Percentiles rank a stretch among this genome's conserved stretches.
Conservation (phyloP, 2,797 vertebrate genomes). For the Pseudochirops corinnae region DNA sequence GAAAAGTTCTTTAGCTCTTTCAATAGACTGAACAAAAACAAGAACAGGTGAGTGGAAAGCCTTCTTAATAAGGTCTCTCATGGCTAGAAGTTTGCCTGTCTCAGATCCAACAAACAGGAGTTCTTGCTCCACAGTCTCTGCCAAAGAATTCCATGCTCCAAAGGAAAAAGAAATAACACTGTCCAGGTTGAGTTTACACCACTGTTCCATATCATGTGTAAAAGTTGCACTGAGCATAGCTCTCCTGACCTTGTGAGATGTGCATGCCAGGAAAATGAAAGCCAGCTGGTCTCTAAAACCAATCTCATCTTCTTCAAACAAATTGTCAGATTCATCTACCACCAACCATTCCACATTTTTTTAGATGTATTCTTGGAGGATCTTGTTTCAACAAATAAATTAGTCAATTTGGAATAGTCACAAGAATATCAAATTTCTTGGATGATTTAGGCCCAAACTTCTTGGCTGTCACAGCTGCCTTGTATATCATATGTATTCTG, state of each 20-base stretch:
- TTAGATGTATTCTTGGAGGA: conserved; percentile 93
- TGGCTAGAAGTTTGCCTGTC: conserved; percentile 94
- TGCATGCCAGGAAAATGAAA: conserved; percentile 94
- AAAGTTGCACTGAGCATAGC: conserved; percentile 98
- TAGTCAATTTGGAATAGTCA: conserved; percentile 96
- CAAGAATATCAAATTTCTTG: conserved; percentile 96
- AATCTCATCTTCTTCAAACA: conserved; percentile 94
- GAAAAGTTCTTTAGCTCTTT: conserved; percentile 95
- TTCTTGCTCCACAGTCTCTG: conserved; percentile 94
- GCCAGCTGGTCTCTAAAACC: conserved; percentile 97
- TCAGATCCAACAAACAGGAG: conserved; percentile 96
- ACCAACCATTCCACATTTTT: conserved; percentile 96
- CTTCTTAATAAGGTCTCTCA: conserved; percentile 95
- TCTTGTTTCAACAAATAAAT: conserved; percentile 95
- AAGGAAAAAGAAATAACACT: conserved; percentile 93
- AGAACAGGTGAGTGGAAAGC: conserved; percentile 95
- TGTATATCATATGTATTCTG: conserved; percentile 95
- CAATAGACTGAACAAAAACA: conserved; percentile 98
- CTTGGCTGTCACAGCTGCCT: conserved; percentile 93
- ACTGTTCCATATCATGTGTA: conserved; percentile 93
- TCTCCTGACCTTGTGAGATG: conserved; percentile 88
- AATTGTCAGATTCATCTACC: conserved; percentile 97
- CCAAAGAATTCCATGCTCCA: conserved; percentile 96
- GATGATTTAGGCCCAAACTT: conserved; percentile 94
- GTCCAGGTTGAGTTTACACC: conserved; percentile 96